Evolutionary conservation across 2,113 vertebrate species (phyloP).

Genomic region (Pagrus major): DNA sequence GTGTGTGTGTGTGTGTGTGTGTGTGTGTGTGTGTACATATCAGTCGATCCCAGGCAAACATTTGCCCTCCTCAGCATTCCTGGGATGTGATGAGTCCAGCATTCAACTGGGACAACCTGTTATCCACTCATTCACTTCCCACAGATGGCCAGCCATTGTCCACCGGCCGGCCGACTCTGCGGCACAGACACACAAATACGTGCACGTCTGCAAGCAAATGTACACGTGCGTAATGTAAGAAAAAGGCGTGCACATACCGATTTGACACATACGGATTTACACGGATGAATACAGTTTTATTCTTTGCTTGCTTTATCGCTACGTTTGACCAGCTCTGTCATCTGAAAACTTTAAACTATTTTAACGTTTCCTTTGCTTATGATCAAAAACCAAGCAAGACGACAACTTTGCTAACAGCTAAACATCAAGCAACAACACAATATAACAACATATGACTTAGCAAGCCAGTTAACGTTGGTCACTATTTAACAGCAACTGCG

Average conservation of each 20-base stretch:
- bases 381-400: too few relatives aligned
- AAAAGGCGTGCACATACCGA: background rate
- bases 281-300: background rate
- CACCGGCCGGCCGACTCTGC: conserved; percentile 24
- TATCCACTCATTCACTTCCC: conserved; percentile 79
- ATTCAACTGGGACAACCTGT: conserved; percentile 76
- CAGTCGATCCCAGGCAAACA: conserved; percentile 75
- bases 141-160: conserved; percentile 78
- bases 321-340: background rate
- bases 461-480: too few relatives aligned
- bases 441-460: too few relatives aligned
- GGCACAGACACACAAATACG: conserved; percentile 13
- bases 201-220: conserved; percentile 28
- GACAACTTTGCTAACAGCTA: too few relatives aligned
- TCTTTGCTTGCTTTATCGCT: background rate
- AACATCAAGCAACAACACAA: too few relatives aligned
- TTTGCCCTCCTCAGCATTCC: conserved; percentile 83
- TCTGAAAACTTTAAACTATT: background rate
- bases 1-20: conserved; percentile 10
- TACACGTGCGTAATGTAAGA: conserved; percentile 4
- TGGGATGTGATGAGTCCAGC: conserved; percentile 82
- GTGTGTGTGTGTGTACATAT: conserved; percentile 47
- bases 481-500: too few relatives aligned
- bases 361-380: too few relatives aligned
- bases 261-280: background rate